These are phyloP conservation scores for Digitonthophagus gazella DNA, from an alignment of 2,888 invertebrate species.

Conservation along the genomic window DNA sequence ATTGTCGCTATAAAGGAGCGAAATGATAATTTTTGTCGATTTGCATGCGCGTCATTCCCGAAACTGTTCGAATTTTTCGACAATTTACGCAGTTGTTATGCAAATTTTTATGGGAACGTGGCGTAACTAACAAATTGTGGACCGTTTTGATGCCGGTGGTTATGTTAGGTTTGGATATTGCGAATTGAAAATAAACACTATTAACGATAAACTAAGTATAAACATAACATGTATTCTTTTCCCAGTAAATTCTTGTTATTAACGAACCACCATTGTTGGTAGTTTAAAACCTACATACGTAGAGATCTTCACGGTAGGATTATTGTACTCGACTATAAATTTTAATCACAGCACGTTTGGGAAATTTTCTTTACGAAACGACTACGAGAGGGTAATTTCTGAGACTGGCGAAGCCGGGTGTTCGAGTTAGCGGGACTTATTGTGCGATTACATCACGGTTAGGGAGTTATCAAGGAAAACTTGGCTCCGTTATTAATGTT, in stretches of 20 bases:
- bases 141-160: too few species aligned
- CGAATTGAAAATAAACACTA: too few species aligned
- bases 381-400: slow-evolving; percentile 5
- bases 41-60: background rate
- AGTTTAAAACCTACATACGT: background rate
- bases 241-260: too few species aligned
- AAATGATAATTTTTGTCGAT: too few species aligned
- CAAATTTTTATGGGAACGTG: background rate
- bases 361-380: slow-evolving; percentile 10
- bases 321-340: background rate
- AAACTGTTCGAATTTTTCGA: background rate
- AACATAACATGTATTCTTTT: too few species aligned
- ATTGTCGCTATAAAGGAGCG: background rate
- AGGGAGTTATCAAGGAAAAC: slow-evolving; percentile 7
- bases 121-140: background rate
- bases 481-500: background rate
- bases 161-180: too few species aligned
- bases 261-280: background rate
- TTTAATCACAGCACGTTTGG: slow-evolving; percentile 16
- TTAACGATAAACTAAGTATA: too few species aligned
- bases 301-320: background rate
- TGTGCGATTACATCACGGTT: slow-evolving; percentile 15
- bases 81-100: background rate
- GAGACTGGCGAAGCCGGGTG: slow-evolving; percentile 6
- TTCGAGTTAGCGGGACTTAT: slow-evolving; percentile 9